Percentiles rank a stretch among this genome's conserved stretches.
Evolutionary conservation across 1,140 invertebrate genomes (phyloP).

Genomic region (Caenorhabditis latens): DNA sequence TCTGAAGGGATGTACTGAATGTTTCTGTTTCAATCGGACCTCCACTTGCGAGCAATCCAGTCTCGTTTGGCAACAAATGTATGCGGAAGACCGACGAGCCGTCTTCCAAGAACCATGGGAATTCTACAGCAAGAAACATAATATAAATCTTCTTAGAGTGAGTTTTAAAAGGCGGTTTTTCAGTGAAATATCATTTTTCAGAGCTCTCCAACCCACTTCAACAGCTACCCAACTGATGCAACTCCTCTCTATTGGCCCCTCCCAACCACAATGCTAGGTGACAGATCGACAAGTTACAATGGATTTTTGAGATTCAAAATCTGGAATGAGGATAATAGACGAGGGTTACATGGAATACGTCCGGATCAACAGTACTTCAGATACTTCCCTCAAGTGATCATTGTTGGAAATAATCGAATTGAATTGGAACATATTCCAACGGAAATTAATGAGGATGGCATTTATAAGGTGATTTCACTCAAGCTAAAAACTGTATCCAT

Average conservation of each 20-base stretch:
- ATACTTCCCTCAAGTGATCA: conserved; percentile 86
- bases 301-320: conserved; percentile 88
- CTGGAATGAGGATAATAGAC: conserved; percentile 79
- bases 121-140: conserved; percentile 70
- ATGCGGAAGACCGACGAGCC: conserved; percentile 73
- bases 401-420: conserved; percentile 86
- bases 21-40: conserved; percentile 97
- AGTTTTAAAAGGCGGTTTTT: background rate
- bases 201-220: conserved; percentile 71
- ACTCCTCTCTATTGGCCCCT: conserved; percentile 79
- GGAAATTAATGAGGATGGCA: conserved; percentile 80
- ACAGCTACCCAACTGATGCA: conserved; percentile 75
- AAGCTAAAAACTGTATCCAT: background rate
- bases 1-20: conserved; percentile 92
- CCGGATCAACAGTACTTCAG: conserved; percentile 78
- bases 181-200: background rate
- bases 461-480: conserved; percentile 68
- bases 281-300: conserved; percentile 91
- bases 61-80: conserved; percentile 75
- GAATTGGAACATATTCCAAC: conserved; percentile 80
- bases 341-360: conserved; percentile 77
- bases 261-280: conserved; percentile 87
- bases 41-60: conserved; percentile 82
- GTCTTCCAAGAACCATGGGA: conserved; percentile 72
- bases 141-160: conserved; percentile 71